Base-by-base conservation (phyloP, 2,888 invertebrate genomes). In the Cremastinae sp. region DNA sequence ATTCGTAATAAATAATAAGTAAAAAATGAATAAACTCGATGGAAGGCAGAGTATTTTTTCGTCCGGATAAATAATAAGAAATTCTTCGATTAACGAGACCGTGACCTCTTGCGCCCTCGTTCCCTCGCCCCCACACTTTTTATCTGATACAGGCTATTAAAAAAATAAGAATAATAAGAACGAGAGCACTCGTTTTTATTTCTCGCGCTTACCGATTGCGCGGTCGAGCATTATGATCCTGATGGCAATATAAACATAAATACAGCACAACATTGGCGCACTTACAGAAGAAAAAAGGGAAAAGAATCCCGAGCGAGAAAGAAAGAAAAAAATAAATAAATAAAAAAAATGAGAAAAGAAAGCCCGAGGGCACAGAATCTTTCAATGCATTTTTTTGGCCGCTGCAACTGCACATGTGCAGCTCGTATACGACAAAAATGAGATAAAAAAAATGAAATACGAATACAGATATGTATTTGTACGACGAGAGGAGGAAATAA, bases 141-240 rank as follows among this genome's bases (percentile, higher is more conserved):
- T 22, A 84, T 85, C 83, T 78, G 85, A 85, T 85, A 49, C 41
- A 58, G 28, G 20, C 20, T n/a, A 28, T 47, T 9, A 9, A 45
- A 14, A 62, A 28, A 65, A 53, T 16, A 28, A 43, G 28, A 35
- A 51, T 20, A 64, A 64, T 20, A 39, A 43, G 49, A 53, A 56
- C 58, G 58, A 61, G 66, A 53, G 56, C 28, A 41, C 43, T 35
- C 59, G 43, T 70, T 59, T 61, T 47, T 16, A 45, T 28, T 62
- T 14, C 37, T 74, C 62, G 39, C 68, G 73, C 73, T 66, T 71
- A 72, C 56, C 73, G 66, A 68, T 55, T n/a, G n/a, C 47, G 59
- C 80, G 78, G 83, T 80, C 83, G 83, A 85, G 83, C 84, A 84
- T 85, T 85, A 83, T 84, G 85, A 85, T 85, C 80, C 79, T 72